A percentile compares a stretch with the other conserved stretches of the same genome.
Evolutionary conservation across 2,797 vertebrate genomes (phyloP).

Genomic region (Sebastes melanostomus): DNA sequence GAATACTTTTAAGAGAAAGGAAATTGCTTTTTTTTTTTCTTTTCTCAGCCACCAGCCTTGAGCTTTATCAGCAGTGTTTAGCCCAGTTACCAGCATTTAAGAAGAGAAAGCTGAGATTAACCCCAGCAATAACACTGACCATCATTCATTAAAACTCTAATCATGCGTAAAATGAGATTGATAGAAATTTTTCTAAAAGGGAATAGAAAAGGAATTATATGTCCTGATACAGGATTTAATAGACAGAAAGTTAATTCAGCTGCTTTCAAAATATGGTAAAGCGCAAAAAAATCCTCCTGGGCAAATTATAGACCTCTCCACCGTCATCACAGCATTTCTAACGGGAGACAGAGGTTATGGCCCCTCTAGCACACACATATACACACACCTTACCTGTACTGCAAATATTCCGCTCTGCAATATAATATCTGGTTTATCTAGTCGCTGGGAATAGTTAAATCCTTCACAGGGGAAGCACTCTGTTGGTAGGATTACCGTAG

Average conservation of each 20-base stretch:
- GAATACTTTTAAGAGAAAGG: slow-evolving; percentile 73
- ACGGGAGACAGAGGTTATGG: slow-evolving; percentile 39
- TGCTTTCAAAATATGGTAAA: slow-evolving; percentile 82
- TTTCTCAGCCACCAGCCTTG: slow-evolving; percentile 81
- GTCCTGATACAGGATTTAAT: slow-evolving; percentile 89
- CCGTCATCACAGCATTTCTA: slow-evolving; percentile 52
- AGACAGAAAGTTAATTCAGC: slow-evolving; percentile 94
- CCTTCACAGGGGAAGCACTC: slow-evolving; percentile 71
- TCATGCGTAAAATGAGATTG: slow-evolving; percentile 96
- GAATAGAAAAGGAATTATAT: slow-evolving; percentile 88
- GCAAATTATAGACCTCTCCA: slow-evolving; percentile 75
- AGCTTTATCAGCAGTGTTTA: slow-evolving; percentile 90
- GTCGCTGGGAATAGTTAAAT: slow-evolving; percentile 77
- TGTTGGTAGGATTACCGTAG: slow-evolving; percentile 77
- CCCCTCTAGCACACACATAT: slow-evolving; percentile 7
- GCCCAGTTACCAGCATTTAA: slow-evolving; percentile 79
- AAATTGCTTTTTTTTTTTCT: slow-evolving; percentile 81
- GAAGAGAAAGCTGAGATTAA: slow-evolving; percentile 89
- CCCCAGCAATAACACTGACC: slow-evolving; percentile 86
- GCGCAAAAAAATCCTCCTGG: slow-evolving; percentile 85
- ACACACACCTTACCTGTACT: slow-evolving; percentile 31
- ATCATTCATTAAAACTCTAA: slow-evolving; percentile 96
- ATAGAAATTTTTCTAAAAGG: slow-evolving; percentile 91
- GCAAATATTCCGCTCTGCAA: slow-evolving; percentile 35
- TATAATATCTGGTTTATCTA: slow-evolving; percentile 70